A percentile compares a stretch with the other conserved stretches of the same genome.
These are phyloP conservation scores for Temnothorax rugatulus DNA, from an alignment of 2,888 invertebrate genomes.

Conservation along the genomic window DNA sequence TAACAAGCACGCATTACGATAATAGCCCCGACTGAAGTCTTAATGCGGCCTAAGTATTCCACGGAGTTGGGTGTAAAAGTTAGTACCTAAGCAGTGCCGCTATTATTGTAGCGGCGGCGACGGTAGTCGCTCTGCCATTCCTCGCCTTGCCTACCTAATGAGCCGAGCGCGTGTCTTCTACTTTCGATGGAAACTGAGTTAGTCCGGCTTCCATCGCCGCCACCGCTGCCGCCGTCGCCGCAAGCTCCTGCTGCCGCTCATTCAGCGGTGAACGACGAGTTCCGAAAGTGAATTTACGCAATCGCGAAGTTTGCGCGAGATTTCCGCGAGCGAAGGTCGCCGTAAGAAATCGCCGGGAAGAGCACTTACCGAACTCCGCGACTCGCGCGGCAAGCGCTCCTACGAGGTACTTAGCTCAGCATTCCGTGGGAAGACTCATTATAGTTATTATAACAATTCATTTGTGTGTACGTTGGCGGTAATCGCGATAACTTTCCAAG, in stretches of 20 bases:
- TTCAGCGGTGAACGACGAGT: conserved; percentile 55
- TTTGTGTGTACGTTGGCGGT: conserved; percentile 27
- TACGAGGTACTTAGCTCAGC: conserved; percentile 15
- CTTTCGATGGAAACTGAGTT: conserved; percentile 74
- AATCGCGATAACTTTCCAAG: conserved; percentile 38
- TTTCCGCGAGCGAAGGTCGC: conserved; percentile 54
- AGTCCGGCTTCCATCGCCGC: conserved; percentile 43
- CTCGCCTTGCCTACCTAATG: conserved; percentile 69
- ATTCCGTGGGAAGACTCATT: conserved; percentile 24
- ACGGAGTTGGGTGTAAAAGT: conserved; percentile 63
- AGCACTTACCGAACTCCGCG: conserved; percentile 13
- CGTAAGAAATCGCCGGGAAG: conserved; percentile 40
- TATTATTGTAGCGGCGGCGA: conserved; percentile 36
- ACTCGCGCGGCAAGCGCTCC: background rate
- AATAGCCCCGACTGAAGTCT: conserved; percentile 56
- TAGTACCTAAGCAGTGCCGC: conserved; percentile 56
- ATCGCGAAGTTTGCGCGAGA: conserved; percentile 55
- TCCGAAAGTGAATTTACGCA: conserved; percentile 68
- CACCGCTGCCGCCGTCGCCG: background rate
- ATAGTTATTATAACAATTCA: conserved; percentile 44
- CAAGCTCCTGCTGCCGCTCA: conserved; percentile 28
- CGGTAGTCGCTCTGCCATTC: conserved; percentile 51
- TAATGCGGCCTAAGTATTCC: conserved; percentile 67
- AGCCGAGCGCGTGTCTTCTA: conserved; percentile 63
- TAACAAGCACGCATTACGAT: conserved; percentile 55